Percentiles rank a stretch among this genome's conserved stretches.
Evolutionary conservation across 1,140 invertebrate genomes (phyloP).

Genomic region (Daktulosphaira vitifoliae): DNA sequence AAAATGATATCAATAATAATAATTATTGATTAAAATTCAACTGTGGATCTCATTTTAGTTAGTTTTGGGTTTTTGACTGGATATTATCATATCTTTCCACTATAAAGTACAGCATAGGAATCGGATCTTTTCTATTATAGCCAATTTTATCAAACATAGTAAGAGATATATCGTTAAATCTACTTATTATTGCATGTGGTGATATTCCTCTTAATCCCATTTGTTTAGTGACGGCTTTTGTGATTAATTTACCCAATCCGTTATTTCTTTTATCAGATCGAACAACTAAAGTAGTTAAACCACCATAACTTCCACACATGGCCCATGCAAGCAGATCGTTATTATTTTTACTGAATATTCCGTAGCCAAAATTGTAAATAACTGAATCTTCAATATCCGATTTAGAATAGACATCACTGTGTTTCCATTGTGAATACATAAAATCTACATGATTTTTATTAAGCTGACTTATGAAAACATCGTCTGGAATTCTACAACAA

Average conservation of each 20-base stretch:
- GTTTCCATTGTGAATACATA: slow-evolving; percentile 36
- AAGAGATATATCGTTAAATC: slow-evolving; percentile 12
- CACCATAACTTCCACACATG: slow-evolving; percentile 36
- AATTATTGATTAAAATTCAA: no score
- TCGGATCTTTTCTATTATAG: neutral
- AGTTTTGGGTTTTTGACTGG: no score
- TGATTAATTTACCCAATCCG: slow-evolving; percentile 30
- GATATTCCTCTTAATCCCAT: slow-evolving; percentile 28
- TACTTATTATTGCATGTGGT: slow-evolving; percentile 34
- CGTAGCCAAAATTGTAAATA: slow-evolving; percentile 27
- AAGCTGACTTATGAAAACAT: slow-evolving; percentile 13
- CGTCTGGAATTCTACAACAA: neutral
- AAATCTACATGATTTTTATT: slow-evolving; percentile 27
- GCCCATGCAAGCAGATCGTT: slow-evolving; percentile 34
- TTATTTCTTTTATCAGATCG: neutral
- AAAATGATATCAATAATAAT: no score
- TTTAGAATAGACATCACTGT: slow-evolving; percentile 36
- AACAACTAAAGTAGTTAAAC: slow-evolving; percentile 27
- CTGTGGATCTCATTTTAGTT: no score
- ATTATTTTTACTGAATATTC: slow-evolving; percentile 23
- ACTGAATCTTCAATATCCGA: slow-evolving; percentile 34
- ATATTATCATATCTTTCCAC: no score
- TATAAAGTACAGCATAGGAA: no score
- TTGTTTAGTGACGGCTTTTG: slow-evolving; percentile 23
- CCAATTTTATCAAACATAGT: neutral